Conservation (phyloP, 2,113 vertebrate species). For the Sardina pilchardus region DNA sequence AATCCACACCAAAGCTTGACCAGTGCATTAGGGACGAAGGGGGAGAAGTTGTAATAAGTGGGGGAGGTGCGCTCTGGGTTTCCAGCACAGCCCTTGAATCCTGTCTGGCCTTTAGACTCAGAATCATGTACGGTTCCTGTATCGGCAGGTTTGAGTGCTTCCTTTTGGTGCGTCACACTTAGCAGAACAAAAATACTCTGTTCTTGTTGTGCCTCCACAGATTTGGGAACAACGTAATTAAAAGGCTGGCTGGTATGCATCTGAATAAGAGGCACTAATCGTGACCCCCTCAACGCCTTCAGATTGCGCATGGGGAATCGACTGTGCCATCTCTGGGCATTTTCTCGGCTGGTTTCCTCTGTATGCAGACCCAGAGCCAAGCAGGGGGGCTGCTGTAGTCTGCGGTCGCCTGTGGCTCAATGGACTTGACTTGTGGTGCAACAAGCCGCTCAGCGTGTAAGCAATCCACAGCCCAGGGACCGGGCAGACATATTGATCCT, state of each 20-base stretch:
- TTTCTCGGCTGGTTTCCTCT: conserved; percentile 48
- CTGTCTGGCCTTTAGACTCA: conserved; percentile 1
- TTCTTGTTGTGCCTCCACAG: conserved; percentile 14
- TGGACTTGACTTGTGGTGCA: conserved; percentile 70
- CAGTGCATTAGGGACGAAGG: conserved; percentile 40
- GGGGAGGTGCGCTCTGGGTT: neutral
- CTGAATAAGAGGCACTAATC: neutral
- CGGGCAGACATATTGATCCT: conserved; percentile 81
- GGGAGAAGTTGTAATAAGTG: neutral
- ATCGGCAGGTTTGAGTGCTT: neutral
- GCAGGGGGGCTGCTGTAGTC: conserved; percentile 41
- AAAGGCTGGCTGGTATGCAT: neutral
- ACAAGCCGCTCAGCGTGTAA: conserved; percentile 77
- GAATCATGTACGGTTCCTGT: neutral
- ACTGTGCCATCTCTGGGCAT: conserved; percentile 43
- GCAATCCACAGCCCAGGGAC: conserved; percentile 78
- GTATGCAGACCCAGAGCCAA: conserved; percentile 38
- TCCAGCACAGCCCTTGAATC: neutral
- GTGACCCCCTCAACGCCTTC: neutral
- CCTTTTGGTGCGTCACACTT: neutral
- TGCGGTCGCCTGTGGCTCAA: conserved; percentile 69
- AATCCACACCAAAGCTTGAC: conserved; percentile 43
- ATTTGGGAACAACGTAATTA: neutral
- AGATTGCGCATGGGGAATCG: neutral
- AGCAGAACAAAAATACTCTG: neutral